Conservation (phyloP, 2,888 invertebrate genomes). For the Campoplex capitator region DNA sequence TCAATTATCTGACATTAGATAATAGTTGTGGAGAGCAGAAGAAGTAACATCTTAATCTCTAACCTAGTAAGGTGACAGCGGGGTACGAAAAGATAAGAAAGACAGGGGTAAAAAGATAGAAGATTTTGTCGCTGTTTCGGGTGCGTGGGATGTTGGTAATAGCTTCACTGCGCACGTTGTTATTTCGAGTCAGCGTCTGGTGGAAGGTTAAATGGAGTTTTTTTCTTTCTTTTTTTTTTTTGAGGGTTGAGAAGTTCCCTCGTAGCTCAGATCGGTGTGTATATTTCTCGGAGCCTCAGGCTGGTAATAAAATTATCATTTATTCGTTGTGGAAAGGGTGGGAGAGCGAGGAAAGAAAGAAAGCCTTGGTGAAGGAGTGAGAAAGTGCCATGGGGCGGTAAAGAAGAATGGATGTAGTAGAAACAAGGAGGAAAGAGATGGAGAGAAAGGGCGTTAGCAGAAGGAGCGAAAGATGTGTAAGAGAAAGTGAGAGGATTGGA, state of each 20-base stretch:
- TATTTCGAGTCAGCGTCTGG: conserved; percentile 75
- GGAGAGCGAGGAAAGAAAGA: conserved; percentile 38
- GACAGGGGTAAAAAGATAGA: conserved; percentile 27
- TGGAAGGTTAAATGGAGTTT: conserved; percentile 75
- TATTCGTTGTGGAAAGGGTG: conserved; percentile 75
- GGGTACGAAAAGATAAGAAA: conserved; percentile 17
- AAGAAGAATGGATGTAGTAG: conserved; percentile 38
- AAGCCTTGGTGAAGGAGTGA: conserved; percentile 51
- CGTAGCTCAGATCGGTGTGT: conserved; percentile 52
- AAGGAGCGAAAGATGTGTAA: conserved; percentile 58
- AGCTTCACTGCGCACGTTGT: conserved; percentile 72
- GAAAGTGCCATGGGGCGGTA: conserved; percentile 60
- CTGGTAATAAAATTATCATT: conserved; percentile 81
- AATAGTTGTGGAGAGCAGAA: background rate
- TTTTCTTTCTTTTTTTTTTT: conserved; percentile 50
- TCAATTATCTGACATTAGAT: background rate
- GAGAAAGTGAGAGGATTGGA: conserved; percentile 64
- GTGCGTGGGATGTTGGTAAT: conserved; percentile 73
- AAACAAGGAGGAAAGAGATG: conserved; percentile 42
- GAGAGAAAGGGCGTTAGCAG: conserved; percentile 20
- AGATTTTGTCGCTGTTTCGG: conserved; percentile 39
- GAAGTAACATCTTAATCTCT: conserved; percentile 5
- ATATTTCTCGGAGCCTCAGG: conserved; percentile 74
- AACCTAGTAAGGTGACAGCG: conserved; percentile 24
- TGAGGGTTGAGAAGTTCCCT: conserved; percentile 72